Percentiles rank a stretch among this genome's conserved stretches.
phyloP scores from a whole-genome alignment of 2,888 invertebrate genomes.

The Ommatoiulus sabulosus region DNA sequence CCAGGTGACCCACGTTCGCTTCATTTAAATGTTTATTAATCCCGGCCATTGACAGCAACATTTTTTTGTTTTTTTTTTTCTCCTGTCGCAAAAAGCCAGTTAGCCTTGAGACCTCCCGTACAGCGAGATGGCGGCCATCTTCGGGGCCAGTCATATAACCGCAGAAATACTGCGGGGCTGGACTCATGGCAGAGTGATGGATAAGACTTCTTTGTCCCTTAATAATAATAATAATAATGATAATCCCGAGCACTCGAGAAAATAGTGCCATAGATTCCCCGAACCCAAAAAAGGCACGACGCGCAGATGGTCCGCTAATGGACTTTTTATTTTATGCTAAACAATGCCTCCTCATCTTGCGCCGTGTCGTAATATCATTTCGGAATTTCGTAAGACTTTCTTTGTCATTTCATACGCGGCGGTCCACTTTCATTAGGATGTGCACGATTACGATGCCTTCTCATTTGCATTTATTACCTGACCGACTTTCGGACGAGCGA shows the following conservation, averaged over 20 bases:
- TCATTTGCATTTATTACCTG: constrained; percentile 16
- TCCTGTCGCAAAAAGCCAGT: constrained; percentile 50
- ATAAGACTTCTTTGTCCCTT: constrained; percentile 40
- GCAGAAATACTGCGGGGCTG: background rate
- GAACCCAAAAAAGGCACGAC: background rate
- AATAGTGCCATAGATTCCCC: constrained; percentile 12
- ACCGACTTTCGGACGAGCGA: background rate
- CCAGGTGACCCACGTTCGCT: constrained; percentile 51
- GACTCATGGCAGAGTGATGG: constrained; percentile 38
- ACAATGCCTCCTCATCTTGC: constrained; percentile 11
- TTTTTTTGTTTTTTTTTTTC: background rate
- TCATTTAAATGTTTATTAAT: constrained; percentile 55
- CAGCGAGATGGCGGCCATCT: constrained; percentile 37
- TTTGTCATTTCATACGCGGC: background rate
- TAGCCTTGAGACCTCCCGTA: constrained; percentile 53
- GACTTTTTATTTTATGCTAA: constrained; percentile 40
- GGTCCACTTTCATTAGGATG: constrained; percentile 21
- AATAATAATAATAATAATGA: constrained; percentile 32
- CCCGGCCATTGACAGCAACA: constrained; percentile 54
- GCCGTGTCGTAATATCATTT: constrained; percentile 16
- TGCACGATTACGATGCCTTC: background rate
- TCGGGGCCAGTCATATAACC: constrained; percentile 9
- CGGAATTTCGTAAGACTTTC: background rate
- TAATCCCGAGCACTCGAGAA: constrained; percentile 36
- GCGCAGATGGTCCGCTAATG: constrained; percentile 43